phyloP scores from a whole-genome alignment of 2,888 invertebrate species.

The Scaptomyza tumidula region DNA sequence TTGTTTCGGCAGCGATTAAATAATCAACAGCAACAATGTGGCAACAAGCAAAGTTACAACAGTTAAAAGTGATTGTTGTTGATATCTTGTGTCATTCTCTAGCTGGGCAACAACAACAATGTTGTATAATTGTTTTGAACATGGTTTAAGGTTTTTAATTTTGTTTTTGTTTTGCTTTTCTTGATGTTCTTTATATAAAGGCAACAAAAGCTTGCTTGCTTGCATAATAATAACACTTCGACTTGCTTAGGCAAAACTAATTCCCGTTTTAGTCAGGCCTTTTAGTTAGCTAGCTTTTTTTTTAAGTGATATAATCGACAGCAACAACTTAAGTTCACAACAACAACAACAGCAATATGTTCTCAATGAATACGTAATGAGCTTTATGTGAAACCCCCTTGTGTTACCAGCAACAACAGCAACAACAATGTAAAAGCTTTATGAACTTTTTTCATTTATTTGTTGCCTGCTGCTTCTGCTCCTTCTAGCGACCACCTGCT shows the following conservation, averaged over 20 bases:
- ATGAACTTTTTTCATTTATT: constrained; percentile 45
- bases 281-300: constrained; percentile 1
- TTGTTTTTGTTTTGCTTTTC: neutral
- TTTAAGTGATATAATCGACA: constrained; percentile 12
- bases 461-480: constrained; percentile 11
- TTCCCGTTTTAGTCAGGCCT: constrained; percentile 20
- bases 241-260: constrained; percentile 24
- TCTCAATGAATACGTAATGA: constrained; percentile 51
- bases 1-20: constrained; percentile 63
- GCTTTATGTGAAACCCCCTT: constrained; percentile 35
- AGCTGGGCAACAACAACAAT: constrained; percentile 2
- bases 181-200: constrained; percentile 25
- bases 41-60: constrained; percentile 56
- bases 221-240: constrained; percentile 24
- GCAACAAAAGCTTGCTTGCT: constrained; percentile 5
- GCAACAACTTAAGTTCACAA: constrained; percentile 6
- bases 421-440: constrained; percentile 32
- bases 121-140: constrained; percentile 41
- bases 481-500: constrained; percentile 41
- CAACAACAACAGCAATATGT: constrained; percentile 10
- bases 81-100: constrained; percentile 55
- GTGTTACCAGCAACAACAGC: neutral
- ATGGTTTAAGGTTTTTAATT: neutral
- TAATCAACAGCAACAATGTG: constrained; percentile 70
- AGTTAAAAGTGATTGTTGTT: constrained; percentile 55